phyloP scores from a whole-genome alignment of 2,888 invertebrate species.

The Chaitophorus viminalis region DNA sequence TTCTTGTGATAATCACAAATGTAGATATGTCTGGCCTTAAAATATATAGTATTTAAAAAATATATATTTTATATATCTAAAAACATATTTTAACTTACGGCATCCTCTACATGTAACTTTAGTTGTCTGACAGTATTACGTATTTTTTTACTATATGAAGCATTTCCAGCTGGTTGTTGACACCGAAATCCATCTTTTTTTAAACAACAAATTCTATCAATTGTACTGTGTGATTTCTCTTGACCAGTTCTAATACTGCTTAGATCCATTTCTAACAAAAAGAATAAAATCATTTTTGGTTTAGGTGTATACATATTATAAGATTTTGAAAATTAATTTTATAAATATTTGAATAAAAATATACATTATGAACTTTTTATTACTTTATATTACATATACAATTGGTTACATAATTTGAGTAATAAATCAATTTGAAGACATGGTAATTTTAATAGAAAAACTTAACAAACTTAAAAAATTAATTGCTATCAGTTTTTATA shows the following conservation, averaged over 20 bases:
- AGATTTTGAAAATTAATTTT: not conserved
- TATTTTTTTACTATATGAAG: too few relatives aligned
- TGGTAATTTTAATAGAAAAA: too few relatives aligned
- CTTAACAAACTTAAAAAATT: too few relatives aligned
- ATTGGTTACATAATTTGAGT: too few relatives aligned
- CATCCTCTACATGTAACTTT: conserved; percentile 85
- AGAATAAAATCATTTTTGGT: not conserved
- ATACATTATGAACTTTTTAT: too few relatives aligned
- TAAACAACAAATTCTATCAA: conserved; percentile 91
- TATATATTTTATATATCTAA: not conserved
- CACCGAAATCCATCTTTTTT: conserved; percentile 90
- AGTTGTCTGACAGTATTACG: conserved; percentile 95
- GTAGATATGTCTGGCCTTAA: conserved; percentile 80
- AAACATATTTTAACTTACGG: conserved; percentile 70
- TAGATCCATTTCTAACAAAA: conserved; percentile 49
- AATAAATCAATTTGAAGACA: too few relatives aligned
- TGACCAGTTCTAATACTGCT: conserved; percentile 93
- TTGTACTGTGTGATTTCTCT: conserved; percentile 88
- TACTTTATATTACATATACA: too few relatives aligned
- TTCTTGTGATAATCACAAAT: conserved; percentile 97
- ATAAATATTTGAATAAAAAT: too few relatives aligned
- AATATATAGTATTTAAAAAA: not conserved
- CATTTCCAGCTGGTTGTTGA: too few relatives aligned
- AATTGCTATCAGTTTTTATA: too few relatives aligned
- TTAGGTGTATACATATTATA: not conserved